Evolutionary conservation across 2,113 vertebrate genomes (phyloP).

Genomic region (Alethe diademata): DNA sequence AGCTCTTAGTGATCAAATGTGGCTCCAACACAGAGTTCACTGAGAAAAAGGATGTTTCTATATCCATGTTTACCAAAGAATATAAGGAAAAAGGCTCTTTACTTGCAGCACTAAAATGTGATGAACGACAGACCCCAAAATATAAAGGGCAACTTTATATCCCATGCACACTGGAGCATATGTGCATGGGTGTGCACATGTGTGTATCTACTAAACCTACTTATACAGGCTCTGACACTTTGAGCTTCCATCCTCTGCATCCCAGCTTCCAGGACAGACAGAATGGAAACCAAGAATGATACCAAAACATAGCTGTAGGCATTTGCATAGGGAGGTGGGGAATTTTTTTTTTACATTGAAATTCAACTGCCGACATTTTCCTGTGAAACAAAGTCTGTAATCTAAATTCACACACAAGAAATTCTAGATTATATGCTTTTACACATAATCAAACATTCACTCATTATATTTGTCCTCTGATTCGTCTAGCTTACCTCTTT

Average conservation of each 20-base stretch:
- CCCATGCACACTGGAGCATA: too few relatives aligned
- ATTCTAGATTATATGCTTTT: background rate
- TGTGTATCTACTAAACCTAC: background rate
- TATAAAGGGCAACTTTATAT: background rate
- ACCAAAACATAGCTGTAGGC: background rate
- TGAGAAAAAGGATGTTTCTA: background rate
- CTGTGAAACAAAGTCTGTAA: background rate
- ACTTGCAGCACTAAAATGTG: background rate
- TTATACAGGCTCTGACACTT: background rate
- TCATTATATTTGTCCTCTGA: background rate
- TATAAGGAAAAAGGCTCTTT: background rate
- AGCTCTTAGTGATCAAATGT: background rate
- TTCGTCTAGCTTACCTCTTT: background rate
- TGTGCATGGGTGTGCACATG: fast-evolving
- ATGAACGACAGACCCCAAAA: fast-evolving
- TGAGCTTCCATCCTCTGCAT: background rate
- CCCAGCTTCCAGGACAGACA: background rate
- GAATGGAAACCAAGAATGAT: background rate
- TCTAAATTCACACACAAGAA: background rate
- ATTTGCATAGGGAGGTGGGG: background rate
- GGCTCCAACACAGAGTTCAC: background rate
- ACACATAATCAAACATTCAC: background rate
- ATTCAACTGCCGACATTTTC: background rate
- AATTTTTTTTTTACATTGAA: background rate
- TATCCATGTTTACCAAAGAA: background rate